These are phyloP conservation scores for Thunnus maccoyii DNA, from an alignment of 2,113 vertebrate genomes.

Conservation along the genomic window DNA sequence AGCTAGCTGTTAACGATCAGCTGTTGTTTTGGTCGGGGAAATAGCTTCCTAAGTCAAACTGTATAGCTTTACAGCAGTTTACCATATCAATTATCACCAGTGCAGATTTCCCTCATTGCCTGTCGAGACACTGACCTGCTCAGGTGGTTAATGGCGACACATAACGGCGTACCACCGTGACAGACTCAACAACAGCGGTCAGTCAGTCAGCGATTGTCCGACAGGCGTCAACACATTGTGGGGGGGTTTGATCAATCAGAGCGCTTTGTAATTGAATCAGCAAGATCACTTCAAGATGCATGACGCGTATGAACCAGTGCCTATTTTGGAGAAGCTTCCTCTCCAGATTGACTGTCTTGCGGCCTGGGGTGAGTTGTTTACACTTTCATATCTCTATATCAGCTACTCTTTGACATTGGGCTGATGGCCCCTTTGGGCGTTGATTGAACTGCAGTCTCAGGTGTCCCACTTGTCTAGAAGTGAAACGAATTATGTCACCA, in stretches of 20 bases:
- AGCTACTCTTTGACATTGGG: not conserved
- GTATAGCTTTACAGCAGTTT: not conserved
- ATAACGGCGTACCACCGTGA: slow-evolving; percentile 21
- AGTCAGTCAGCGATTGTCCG: slow-evolving; percentile 38
- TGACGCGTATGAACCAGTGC: slow-evolving; percentile 95
- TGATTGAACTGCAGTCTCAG: slow-evolving; percentile 5
- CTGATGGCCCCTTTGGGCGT: not conserved
- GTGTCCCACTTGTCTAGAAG: not conserved
- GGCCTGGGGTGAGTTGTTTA: slow-evolving; percentile 92
- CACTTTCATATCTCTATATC: not conserved
- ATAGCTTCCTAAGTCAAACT: slow-evolving; percentile 18
- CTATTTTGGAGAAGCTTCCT: slow-evolving; percentile 95
- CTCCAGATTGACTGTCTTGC: slow-evolving; percentile 97
- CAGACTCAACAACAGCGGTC: slow-evolving; percentile 19
- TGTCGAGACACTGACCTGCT: not conserved
- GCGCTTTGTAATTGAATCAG: not conserved
- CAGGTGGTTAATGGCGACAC: slow-evolving; percentile 49
- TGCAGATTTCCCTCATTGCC: not conserved
- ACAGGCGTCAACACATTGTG: slow-evolving; percentile 1
- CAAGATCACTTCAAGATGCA: slow-evolving; percentile 86
- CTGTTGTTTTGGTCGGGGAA: slow-evolving; percentile 71
- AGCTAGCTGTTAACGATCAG: slow-evolving; percentile 52
- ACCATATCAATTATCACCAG: not conserved
- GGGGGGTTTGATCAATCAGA: slow-evolving; percentile 13
- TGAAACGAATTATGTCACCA: not conserved